Evolutionary conservation across 1,140 invertebrate species (phyloP).

Genomic region (Daktulosphaira vitifoliae): DNA sequence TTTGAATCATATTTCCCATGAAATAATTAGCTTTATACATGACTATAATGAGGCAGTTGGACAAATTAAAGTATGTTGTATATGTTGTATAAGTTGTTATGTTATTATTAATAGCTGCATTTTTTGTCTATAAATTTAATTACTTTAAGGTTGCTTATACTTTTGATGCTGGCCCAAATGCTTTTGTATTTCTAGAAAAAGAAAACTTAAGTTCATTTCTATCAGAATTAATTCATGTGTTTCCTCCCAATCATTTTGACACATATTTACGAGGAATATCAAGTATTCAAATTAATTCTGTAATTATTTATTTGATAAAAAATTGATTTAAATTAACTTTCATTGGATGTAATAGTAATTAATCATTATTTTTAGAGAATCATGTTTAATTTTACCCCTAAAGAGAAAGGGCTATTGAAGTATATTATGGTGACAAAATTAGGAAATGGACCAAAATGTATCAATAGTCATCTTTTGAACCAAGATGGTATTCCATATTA

Average conservation of each 20-base stretch:
- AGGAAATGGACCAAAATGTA: slow-evolving; percentile 58
- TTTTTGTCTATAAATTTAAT: slow-evolving; percentile 5
- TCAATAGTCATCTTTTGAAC: slow-evolving; percentile 51
- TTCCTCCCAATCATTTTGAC: slow-evolving; percentile 50
- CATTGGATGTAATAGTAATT: too few species aligned
- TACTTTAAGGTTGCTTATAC: slow-evolving; percentile 75
- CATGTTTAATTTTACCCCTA: not conserved
- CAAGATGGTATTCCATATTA: slow-evolving; percentile 46
- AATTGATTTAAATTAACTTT: too few species aligned
- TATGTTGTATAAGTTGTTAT: not conserved
- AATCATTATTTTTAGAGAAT: not conserved
- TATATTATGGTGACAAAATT: slow-evolving; percentile 75
- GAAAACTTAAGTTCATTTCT: slow-evolving; percentile 61
- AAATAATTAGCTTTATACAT: slow-evolving; percentile 73
- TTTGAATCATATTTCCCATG: slow-evolving; percentile 78
- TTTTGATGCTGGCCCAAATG: slow-evolving; percentile 96
- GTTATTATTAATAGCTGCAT: slow-evolving; percentile 15
- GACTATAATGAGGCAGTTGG: slow-evolving; percentile 62
- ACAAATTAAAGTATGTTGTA: slow-evolving; percentile 50
- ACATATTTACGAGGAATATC: slow-evolving; percentile 9
- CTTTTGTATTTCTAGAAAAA: slow-evolving; percentile 78
- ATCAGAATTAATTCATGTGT: slow-evolving; percentile 58
- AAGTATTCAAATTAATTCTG: not conserved
- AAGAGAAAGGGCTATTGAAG: slow-evolving; percentile 53
- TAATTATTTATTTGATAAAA: not conserved